phyloP scores from a whole-genome alignment of 1,140 invertebrate species.

The Papilio helenus region DNA sequence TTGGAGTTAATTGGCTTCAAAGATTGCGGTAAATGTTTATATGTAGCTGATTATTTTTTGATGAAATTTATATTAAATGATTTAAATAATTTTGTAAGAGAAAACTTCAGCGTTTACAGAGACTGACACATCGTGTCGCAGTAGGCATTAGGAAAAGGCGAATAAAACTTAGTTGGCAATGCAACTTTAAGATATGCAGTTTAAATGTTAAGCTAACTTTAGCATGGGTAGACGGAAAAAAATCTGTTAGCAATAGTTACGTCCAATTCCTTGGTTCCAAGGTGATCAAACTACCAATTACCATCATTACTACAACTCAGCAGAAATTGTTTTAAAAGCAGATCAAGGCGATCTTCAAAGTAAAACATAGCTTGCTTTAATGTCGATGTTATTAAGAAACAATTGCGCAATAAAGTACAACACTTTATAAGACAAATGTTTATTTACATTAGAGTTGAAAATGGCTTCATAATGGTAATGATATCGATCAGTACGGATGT shows the following conservation, averaged over 20 bases:
- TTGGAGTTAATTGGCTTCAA: neutral
- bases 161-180: neutral
- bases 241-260: neutral
- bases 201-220: no score
- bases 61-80: no score
- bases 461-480: no score
- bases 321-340: neutral
- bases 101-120: neutral
- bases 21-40: neutral
- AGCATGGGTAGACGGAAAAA: no score
- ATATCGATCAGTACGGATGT: neutral
- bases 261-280: neutral
- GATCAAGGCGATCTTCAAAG: neutral
- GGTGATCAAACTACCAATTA: neutral
- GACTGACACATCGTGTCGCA: neutral
- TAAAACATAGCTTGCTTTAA: neutral
- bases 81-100: no score
- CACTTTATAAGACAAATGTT: slow-evolving; percentile 1
- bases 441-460: slow-evolving; percentile 1
- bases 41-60: neutral
- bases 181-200: neutral
- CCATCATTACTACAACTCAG: neutral
- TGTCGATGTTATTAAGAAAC: neutral
- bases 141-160: neutral
- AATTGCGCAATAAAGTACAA: slow-evolving; percentile 9